Conservation (phyloP, 2,113 vertebrate species). For the Rhineura floridana region DNA sequence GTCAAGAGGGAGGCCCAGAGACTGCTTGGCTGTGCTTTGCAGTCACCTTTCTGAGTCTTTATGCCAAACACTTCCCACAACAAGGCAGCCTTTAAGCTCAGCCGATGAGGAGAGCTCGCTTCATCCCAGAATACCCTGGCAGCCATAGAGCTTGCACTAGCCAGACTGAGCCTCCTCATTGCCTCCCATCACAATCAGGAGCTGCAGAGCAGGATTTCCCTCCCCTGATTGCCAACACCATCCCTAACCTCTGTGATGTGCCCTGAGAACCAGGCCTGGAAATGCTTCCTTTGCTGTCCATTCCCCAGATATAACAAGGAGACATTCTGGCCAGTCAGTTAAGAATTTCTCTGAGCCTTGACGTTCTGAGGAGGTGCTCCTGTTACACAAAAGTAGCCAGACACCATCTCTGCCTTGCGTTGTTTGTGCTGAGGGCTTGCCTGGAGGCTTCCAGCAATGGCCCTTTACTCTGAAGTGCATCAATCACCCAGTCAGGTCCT, state of each 20-base stretch:
- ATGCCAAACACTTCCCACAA: conserved; percentile 26
- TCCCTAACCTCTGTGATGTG: neutral
- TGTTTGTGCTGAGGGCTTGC: neutral
- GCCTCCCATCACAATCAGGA: neutral
- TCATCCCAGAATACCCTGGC: neutral
- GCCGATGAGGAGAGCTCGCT: neutral
- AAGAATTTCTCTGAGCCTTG: neutral
- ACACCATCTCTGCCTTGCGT: fast-evolving
- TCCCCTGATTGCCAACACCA: neutral
- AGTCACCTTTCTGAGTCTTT: conserved; percentile 35
- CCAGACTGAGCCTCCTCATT: neutral
- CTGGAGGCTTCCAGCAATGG: neutral
- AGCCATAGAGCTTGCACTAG: neutral
- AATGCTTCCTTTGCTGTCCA: neutral
- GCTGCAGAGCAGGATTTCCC: neutral
- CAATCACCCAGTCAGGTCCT: neutral
- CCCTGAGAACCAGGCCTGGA: neutral
- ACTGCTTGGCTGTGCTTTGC: conserved; percentile 35
- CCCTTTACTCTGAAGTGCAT: neutral
- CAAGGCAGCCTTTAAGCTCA: neutral
- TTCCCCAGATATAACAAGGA: neutral
- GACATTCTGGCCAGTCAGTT: neutral
- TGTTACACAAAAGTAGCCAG: neutral
- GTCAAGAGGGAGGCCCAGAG: neutral
- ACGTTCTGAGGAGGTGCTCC: fast-evolving